phyloP scores from a whole-genome alignment of 2,113 vertebrate species.

The Gallinago media region DNA sequence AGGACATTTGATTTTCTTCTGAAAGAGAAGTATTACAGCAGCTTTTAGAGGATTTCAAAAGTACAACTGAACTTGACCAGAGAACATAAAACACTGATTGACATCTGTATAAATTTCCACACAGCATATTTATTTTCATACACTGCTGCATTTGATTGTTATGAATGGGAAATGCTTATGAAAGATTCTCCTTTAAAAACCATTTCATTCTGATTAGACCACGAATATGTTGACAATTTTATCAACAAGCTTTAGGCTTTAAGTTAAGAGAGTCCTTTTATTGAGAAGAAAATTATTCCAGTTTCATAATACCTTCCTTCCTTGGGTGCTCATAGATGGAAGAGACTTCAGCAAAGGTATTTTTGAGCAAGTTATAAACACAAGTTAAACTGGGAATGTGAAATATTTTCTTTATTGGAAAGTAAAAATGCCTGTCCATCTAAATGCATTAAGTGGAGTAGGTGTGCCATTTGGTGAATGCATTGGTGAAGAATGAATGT shows the following conservation, averaged over 20 bases:
- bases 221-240: constrained; percentile 30
- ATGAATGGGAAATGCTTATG: constrained; percentile 18
- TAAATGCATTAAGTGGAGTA: background rate
- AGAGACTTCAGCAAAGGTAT: constrained; percentile 21
- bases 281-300: constrained; percentile 42
- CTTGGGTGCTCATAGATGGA: constrained; percentile 16
- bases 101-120: constrained; percentile 14
- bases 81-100: constrained; percentile 16
- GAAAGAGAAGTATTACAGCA: constrained; percentile 23
- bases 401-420: background rate
- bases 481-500: background rate
- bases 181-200: constrained; percentile 11
- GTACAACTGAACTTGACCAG: constrained; percentile 39
- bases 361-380: constrained; percentile 42
- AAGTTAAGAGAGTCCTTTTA: constrained; percentile 6
- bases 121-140: background rate
- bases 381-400: background rate
- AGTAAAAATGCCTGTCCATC: background rate
- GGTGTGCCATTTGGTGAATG: background rate
- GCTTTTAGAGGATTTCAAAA: constrained; percentile 24
- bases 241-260: constrained; percentile 28
- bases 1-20: constrained; percentile 19
- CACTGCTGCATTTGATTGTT: constrained; percentile 37
- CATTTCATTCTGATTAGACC: constrained; percentile 2
- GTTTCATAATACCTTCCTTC: background rate